Conservation (phyloP, 2,888 invertebrate genomes). For the Falcaria lacertinaria region DNA sequence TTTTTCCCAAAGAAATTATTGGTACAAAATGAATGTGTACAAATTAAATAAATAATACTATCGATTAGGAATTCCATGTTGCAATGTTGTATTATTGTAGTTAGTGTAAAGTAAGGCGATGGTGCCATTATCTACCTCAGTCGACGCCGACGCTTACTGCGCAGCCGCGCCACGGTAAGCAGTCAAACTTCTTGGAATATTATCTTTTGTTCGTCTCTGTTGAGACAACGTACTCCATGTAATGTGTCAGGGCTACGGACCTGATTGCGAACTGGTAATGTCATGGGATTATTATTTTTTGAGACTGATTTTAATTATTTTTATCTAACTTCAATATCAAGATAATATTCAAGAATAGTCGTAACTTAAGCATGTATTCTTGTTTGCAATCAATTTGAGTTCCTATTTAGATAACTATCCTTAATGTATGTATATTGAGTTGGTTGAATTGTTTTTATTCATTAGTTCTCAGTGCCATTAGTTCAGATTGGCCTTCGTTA, state of each 20-base stretch:
- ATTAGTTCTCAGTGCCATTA: slow-evolving; percentile 42
- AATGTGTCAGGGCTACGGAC: slow-evolving; percentile 17
- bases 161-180: slow-evolving; percentile 63
- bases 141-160: slow-evolving; percentile 38
- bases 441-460: slow-evolving; percentile 52
- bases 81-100: slow-evolving; percentile 71
- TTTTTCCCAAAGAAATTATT: slow-evolving; percentile 77
- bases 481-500: slow-evolving; percentile 8
- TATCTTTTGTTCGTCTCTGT: slow-evolving; percentile 54
- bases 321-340: slow-evolving; percentile 13
- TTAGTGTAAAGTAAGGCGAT: slow-evolving; percentile 59
- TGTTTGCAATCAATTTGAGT: slow-evolving; percentile 69
- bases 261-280: slow-evolving; percentile 26
- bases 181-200: slow-evolving; percentile 71
- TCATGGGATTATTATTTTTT: slow-evolving; percentile 36
- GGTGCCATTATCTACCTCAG: slow-evolving; percentile 76
- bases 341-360: background rate
- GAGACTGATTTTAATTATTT: slow-evolving; percentile 60
- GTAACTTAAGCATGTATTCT: slow-evolving; percentile 5
- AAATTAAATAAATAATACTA: slow-evolving; percentile 63
- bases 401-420: slow-evolving; percentile 66
- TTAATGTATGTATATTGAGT: slow-evolving; percentile 40
- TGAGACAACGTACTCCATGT: slow-evolving; percentile 33
- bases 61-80: slow-evolving; percentile 68
- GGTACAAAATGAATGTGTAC: slow-evolving; percentile 77